phyloP scores from a whole-genome alignment of 1,140 invertebrate genomes.

The Tigriopus japonicus region DNA sequence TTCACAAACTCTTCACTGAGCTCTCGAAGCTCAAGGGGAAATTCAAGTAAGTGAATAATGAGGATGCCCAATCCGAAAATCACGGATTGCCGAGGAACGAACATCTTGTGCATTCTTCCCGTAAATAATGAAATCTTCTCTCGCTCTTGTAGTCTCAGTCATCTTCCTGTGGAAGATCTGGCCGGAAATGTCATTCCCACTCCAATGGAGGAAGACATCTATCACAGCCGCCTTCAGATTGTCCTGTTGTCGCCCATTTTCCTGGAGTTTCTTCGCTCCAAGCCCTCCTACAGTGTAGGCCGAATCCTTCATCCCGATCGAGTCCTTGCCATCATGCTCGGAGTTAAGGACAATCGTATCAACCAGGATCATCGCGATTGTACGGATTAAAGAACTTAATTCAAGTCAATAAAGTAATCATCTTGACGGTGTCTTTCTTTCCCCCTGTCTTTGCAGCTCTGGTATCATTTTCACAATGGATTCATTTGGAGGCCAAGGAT shows the following conservation, averaged over 20 bases:
- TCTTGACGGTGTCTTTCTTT: not conserved
- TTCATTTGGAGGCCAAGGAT: slow-evolving; percentile 11
- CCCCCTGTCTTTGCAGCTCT: not conserved
- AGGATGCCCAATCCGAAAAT: too few relatives aligned
- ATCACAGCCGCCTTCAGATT: not conserved
- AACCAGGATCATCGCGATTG: not conserved
- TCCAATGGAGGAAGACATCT: not conserved
- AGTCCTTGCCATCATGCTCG: slow-evolving; percentile 5
- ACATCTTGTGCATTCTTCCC: too few relatives aligned
- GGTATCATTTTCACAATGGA: slow-evolving; percentile 5
- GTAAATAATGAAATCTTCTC: too few relatives aligned
- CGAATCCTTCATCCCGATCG: slow-evolving; percentile 8
- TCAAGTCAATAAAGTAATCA: not conserved
- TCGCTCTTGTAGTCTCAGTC: not conserved
- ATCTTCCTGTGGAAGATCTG: slow-evolving; percentile 1
- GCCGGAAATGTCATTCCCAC: not conserved
- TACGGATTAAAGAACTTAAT: not conserved
- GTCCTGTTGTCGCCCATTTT: not conserved
- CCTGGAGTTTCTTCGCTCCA: not conserved
- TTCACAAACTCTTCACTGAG: slow-evolving; percentile 9
- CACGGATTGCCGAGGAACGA: too few relatives aligned
- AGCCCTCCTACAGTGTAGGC: not conserved
- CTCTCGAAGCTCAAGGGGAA: slow-evolving; percentile 11
- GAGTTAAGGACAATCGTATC: slow-evolving; percentile 4
- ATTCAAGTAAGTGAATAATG: not conserved